Base-by-base conservation (phyloP, 2,888 invertebrate species). In the Gymnocheta viridis region DNA sequence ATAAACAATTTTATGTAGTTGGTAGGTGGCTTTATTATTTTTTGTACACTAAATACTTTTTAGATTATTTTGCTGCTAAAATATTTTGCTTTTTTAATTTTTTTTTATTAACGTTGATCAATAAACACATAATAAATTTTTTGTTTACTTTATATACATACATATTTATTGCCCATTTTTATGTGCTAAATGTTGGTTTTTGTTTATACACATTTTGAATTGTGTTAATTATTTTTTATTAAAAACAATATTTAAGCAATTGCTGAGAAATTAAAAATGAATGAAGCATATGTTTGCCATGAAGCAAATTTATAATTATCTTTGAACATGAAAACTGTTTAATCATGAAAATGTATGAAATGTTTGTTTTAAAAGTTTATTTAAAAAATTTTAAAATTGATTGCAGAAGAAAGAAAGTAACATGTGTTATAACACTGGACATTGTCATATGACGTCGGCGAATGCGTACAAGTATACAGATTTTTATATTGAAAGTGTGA, bases 121-220 rank as follows among this genome's bases (percentile, higher is more conserved):
- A 7, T 41, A 24, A 62, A 69, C 14, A 69, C 35, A 19, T 67
- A 2, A 51, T 35, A 38, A 27, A 54, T 54, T 51, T 35, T n/a
- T 24, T n/a, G 2, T 3, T 19, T 35, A 5, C 22, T 17, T 32
- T 19, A n/a, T n/a, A n/a, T n/a, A n/a, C n/a, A n/a, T n/a, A 35
- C 19, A 5, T 58, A 58, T 67, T 49, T 67, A 35, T 62, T 17
- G n/a, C 17, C n/a, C 4, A 24, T 41, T 24, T 41, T 41, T 41
- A 41, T 62, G 62, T 24, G 62, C 41, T 41, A 62, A 62, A 41
- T 24, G 9, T 60, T 60, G 7, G 3, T n/a, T 44, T 24, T 10
- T 62, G 22, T 58, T 35, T 29, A 56, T 17, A 56, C n/a, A 19
- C 12, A 14, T 35, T 58, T 58, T 19, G 22, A 10, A 4, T 58